Conservation (phyloP, 37 sponge, comb jelly and placozoan genomes). For the Crambe crambe region DNA sequence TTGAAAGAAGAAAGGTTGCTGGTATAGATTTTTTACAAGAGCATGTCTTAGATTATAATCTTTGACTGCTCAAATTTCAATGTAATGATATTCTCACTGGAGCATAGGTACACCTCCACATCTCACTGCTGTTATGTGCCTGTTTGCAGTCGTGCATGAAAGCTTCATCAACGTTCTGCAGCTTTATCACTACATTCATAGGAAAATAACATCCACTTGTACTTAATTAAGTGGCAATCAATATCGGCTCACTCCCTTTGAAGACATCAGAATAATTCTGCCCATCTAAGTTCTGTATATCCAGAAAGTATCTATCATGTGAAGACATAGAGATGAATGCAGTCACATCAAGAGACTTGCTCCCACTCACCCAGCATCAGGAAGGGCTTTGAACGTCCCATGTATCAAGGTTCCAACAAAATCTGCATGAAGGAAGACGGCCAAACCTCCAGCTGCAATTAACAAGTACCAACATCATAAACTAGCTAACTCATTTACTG, state of each 20-base stretch:
- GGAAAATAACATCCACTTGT: too few species aligned
- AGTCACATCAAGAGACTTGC: background rate
- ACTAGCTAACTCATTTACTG: background rate
- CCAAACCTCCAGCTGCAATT: conserved; percentile 79
- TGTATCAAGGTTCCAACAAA: conserved; percentile 17
- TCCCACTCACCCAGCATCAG: conserved; percentile 82
- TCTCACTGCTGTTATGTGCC: conserved; percentile 20
- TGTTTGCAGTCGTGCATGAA: conserved; percentile 63
- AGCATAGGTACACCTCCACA: conserved; percentile 81
- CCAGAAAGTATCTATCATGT: conserved; percentile 43
- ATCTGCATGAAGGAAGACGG: conserved; percentile 81
- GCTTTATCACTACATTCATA: conserved; percentile 32
- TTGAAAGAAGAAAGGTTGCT: too few species aligned
- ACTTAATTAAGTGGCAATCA: background rate
- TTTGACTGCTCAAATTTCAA: background rate
- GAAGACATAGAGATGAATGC: background rate
- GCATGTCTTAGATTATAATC: too few species aligned
- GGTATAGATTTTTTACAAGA: too few species aligned
- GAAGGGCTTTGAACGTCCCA: conserved; percentile 41
- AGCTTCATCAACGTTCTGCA: conserved; percentile 74
- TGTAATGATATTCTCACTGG: conserved; percentile 31
- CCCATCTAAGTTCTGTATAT: too few species aligned
- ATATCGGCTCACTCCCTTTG: too few species aligned
- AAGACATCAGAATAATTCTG: too few species aligned
- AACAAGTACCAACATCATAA: background rate